Evolutionary conservation across 2,113 vertebrate species (phyloP), one percentile per base, ranked within the genome.

Genomic region (Aspiorhynchus laticeps): DNA sequence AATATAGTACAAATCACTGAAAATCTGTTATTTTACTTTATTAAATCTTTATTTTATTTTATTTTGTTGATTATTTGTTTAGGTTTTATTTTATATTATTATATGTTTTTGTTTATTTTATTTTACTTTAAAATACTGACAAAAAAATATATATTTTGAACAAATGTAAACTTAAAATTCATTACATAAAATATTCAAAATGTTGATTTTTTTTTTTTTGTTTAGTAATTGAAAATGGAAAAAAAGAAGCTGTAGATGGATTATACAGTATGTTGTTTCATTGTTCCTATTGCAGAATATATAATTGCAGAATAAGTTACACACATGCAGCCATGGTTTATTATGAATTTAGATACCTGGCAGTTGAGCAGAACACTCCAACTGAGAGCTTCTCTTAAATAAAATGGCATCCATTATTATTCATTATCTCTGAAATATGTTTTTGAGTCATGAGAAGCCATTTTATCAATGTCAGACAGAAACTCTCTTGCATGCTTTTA

Each of bases 391-490:
- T 65, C 36, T 17, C 79, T 83, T 69, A 69, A 65, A 83, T 71
- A 74, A 84, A 84, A 74, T 74, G 82, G 31, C 63, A 74, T 74
- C 31, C 43, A 53, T 84, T 74, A 84, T 74, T 26, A 84, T 71
- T 84, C 82, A 56, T 56, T 56, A 84, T 56, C 69, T 26, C 67
- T 59, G 24, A 51, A 83, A 69, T 83, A 83, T 84, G 82, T 74
- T 84, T 83, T 84, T 74, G 46, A 84, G 46, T 53, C 82, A 84
- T 4, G 8, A 73, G 48, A 36, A 71, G 21, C 46, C 67, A 38
- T 84, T 84, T 84, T 84, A 74, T 84, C 46, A 74, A 24, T 48
- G 63, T 69, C 38, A 74, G 82, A 73, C 46, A 74, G 69, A 71
- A 74, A 56, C 43, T 3, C 12, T 81, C 76, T 80, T 59, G 28